Evolutionary conservation across 2,888 invertebrate species (phyloP), one percentile per base, ranked within the genome.

Genomic region (Odontocolon sp.): DNA sequence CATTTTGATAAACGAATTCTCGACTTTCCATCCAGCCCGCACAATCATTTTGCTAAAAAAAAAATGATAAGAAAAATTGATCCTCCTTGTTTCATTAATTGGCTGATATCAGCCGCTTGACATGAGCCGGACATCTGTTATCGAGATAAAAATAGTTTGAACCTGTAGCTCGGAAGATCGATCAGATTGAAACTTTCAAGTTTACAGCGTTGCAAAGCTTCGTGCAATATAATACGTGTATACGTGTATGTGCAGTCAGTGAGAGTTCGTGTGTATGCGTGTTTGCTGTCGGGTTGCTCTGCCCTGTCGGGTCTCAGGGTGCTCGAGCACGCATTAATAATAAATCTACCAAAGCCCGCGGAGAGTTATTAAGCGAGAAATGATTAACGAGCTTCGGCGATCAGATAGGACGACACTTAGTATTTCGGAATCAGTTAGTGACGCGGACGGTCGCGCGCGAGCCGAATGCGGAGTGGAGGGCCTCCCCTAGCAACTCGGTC

Each of bases 361-460:
- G 33, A 56, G 63, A 57, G 63, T 77, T 75, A 75, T 75, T 75
- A 78, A 70, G 54, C 45, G 50, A 18, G 64, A 38, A 76, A 80
- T 80, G 80, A 80, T 80, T 78, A 78, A 80, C 70, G 78, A 78
- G 70, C 45, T 57, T 59, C 52, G 52, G 54, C 26, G 57, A 78
- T 75, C 73, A 68, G 80, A 80, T 80, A 80, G 54, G 40, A 59
- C 72, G 78, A 78, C 78, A 78, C 76, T 69, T 76, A 47, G 77
- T 71, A 80, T 77, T 80, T 79, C 68, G 54, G 68, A 80, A 79
- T 79, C 77, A 79, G 77, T 79, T 71, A 74, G 71, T 50, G 63
- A 66, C 42, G 61, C 68, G 40, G 50, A 50, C 36, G n/a, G 38
- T 21, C 26, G n/a, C 47, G 26, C 23, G 47, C 26, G 26, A 47